Evolutionary conservation across 2,888 invertebrate species (phyloP).

Genomic region (Aphodius granarius): DNA sequence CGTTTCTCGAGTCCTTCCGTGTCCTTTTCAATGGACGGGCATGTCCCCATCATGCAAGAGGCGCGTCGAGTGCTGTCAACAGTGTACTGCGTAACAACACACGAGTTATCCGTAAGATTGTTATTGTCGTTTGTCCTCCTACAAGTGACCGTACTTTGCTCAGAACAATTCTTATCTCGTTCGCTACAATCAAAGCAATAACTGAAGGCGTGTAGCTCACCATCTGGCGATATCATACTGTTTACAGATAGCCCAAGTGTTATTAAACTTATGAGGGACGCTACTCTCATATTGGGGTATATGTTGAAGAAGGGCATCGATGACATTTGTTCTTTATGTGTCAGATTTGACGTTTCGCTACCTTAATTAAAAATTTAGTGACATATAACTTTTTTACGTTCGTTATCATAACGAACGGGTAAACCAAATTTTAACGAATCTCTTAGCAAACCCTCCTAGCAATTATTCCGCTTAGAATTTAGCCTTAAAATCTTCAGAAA

Average conservation of each 20-base stretch:
- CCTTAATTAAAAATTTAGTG: too few relatives aligned
- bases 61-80: neutral
- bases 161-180: neutral
- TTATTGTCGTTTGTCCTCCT: neutral
- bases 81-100: neutral
- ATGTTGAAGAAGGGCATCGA: neutral
- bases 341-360: too few relatives aligned
- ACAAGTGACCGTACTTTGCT: neutral
- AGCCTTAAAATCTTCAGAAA: neutral
- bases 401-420: too few relatives aligned
- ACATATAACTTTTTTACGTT: too few relatives aligned
- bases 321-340: too few relatives aligned
- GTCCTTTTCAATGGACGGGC: neutral
- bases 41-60: neutral
- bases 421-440: neutral
- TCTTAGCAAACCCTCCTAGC: neutral
- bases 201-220: neutral
- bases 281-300: neutral
- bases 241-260: neutral
- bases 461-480: neutral
- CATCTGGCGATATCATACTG: neutral
- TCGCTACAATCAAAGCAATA: neutral
- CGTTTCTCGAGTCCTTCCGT: neutral
- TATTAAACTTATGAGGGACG: neutral
- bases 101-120: neutral